phyloP scores from a whole-genome alignment of 2,797 vertebrate species.

The Neosilurus hyrtlii region DNA sequence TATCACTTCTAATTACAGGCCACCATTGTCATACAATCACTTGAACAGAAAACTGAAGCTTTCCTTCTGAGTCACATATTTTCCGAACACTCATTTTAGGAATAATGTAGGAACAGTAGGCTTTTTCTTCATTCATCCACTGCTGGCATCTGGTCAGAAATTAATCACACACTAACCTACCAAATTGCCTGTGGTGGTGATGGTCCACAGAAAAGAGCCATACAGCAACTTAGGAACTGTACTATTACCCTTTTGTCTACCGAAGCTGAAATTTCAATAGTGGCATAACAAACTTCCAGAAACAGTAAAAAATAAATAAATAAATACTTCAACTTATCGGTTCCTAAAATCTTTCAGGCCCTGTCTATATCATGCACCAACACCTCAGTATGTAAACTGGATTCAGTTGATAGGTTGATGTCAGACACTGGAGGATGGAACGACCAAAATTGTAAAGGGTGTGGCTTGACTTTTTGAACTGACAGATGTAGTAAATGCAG shows the following conservation, averaged over 20 bases:
- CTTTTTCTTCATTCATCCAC: constrained; percentile 44
- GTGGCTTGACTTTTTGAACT: neutral
- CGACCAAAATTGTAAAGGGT: neutral
- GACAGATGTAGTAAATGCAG: neutral
- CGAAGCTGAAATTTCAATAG: constrained; percentile 29
- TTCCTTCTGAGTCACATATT: constrained; percentile 17
- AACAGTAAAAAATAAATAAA: neutral
- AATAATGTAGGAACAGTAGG: constrained; percentile 37
- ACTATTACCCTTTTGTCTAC: constrained; percentile 28
- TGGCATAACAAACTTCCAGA: constrained; percentile 20
- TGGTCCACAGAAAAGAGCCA: constrained; percentile 20
- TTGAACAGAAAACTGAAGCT: constrained; percentile 2
- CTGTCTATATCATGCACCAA: neutral
- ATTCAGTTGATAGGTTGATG: neutral
- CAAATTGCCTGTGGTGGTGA: constrained; percentile 17
- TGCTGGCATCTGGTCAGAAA: constrained; percentile 31
- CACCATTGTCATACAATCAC: constrained; percentile 19
- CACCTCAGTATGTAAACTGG: neutral
- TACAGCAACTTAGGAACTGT: constrained; percentile 19
- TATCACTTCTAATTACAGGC: constrained; percentile 10
- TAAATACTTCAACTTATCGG: neutral
- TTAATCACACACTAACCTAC: constrained; percentile 27
- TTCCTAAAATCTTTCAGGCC: neutral
- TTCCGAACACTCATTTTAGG: constrained; percentile 14
- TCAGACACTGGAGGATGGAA: neutral